Evolutionary conservation across 2,113 vertebrate species (phyloP), one percentile per base, ranked within the genome.

Genomic region (Dolichotis patagonum): DNA sequence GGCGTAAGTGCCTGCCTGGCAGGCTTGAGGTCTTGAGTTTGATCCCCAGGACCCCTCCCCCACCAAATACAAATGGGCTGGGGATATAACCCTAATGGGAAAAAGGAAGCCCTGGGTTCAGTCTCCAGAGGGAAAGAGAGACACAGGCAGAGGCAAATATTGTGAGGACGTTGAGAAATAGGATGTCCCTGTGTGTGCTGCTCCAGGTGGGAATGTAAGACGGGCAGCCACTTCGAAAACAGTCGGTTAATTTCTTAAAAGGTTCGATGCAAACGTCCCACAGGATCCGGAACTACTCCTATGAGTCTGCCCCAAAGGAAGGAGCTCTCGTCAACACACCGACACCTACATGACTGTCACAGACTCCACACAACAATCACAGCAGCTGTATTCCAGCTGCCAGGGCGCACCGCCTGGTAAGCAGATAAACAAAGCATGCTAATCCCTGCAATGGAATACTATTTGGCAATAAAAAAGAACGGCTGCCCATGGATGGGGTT

Each of bases 261-360:
- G 84, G 63, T 65, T 96, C 88, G 94, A 78, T 35, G 49, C 62
- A 90, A 85, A 46, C 26, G 80, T 81, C 17, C 38, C 43, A 69
- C n/a, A 8, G 20, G 85, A 35, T 7, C 69, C 41, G 85, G 41
- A 93, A 85, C 85, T 63, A 77, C 38, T 62, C 1, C 35, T 81
- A 78, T 56, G 65, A 88, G 83, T 56, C 65, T 77, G 78, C 62
- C 11, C 46, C 85, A 95, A 67, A 86, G 54, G 96, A 88, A 90
- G 58, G 73, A 63, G 88, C 26, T 43, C 14, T 32, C 1, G 19
- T 67, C 41, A 35, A 94, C 32, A 82, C 83, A 60, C 60, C 46
- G 82, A 54, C 35, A 87, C 26, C 58, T 32, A 71, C 41, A 54
- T 38, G 71, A 85, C 1, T 1, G 7, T 69, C 65, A 67, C 78